phyloP scores from a whole-genome alignment of 2,888 invertebrate genomes.

The Napeogenes sylphis region DNA sequence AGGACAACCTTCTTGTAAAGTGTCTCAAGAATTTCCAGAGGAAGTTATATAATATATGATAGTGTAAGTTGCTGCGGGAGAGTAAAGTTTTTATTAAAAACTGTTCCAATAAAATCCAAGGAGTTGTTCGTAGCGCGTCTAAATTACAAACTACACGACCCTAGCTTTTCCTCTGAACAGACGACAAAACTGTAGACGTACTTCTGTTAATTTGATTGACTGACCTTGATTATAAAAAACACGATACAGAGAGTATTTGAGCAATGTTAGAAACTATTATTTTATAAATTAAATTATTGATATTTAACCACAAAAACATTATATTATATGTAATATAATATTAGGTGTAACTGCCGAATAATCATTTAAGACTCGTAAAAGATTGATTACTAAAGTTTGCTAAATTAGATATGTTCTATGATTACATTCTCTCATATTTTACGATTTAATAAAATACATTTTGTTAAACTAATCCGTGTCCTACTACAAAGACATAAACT shows the following conservation, averaged over 20 bases:
- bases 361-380: background rate
- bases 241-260: too few species aligned
- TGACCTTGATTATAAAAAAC: too few species aligned
- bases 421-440: conserved; percentile 8
- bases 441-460: background rate
- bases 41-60: background rate
- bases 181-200: background rate
- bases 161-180: background rate
- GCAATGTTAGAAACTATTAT: too few species aligned
- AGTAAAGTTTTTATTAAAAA: background rate
- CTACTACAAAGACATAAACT: background rate
- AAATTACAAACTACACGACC: background rate
- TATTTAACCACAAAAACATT: too few species aligned
- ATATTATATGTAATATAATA: too few species aligned
- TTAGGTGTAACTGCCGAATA: too few species aligned
- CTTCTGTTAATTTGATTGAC: background rate
- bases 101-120: background rate
- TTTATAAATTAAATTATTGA: too few species aligned
- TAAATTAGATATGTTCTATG: conserved; percentile 5
- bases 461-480: background rate
- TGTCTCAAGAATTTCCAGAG: background rate
- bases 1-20: background rate
- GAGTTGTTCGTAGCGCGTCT: background rate
- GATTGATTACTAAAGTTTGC: conserved; percentile 6
- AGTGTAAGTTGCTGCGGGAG: background rate